Conservation (phyloP, 37 sponge, comb jelly and placozoan genomes). For the Beroe forskalii region DNA sequence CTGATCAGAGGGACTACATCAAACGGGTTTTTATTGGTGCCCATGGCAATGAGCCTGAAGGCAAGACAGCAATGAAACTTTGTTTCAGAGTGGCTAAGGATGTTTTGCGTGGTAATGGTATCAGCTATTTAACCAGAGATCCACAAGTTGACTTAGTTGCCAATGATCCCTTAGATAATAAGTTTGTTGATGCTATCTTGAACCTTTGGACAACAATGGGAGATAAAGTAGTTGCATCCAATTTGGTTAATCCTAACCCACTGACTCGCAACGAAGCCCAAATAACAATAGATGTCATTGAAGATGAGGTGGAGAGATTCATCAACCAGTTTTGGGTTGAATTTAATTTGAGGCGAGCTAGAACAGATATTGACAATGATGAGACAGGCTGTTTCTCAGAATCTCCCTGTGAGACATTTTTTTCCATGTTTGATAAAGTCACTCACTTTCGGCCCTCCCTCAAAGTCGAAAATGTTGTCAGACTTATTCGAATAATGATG, state of each 20-base stretch:
- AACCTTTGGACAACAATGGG: neutral
- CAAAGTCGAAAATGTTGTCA: neutral
- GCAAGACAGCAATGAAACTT: neutral
- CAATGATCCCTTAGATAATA: neutral
- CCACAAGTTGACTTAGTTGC: neutral
- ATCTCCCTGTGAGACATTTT: neutral
- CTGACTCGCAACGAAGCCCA: neutral
- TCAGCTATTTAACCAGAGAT: neutral
- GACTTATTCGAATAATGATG: neutral
- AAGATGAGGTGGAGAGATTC: neutral
- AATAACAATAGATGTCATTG: neutral
- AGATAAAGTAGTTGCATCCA: neutral
- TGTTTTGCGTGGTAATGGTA: neutral
- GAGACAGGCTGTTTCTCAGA: neutral
- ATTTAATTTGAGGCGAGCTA: neutral
- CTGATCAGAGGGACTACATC: no score
- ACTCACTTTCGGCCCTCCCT: neutral
- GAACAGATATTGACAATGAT: neutral
- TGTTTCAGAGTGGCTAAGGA: neutral
- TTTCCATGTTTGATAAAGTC: neutral
- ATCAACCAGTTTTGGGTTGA: neutral
- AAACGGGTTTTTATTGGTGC: no score
- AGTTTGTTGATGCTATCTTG: neutral
- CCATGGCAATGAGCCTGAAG: no score
- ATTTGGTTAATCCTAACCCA: neutral